Evolutionary conservation across 2,797 vertebrate genomes (phyloP).

Genomic region (Coregonus sp.): DNA sequence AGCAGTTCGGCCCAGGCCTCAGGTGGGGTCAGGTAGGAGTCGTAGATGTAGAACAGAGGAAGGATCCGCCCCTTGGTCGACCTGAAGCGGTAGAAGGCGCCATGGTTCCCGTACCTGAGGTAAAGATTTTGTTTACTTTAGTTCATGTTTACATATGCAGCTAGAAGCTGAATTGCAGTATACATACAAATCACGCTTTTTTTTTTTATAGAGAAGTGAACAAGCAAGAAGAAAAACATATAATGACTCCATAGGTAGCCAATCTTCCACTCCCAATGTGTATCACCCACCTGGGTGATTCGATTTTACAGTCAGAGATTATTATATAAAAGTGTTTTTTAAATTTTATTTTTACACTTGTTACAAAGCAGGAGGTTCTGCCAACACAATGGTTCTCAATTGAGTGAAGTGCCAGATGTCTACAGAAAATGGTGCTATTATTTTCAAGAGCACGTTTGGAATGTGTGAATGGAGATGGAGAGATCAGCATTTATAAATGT

Average conservation of each 20-base stretch:
- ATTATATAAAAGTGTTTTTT: too few species aligned
- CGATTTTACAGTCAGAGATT: neutral
- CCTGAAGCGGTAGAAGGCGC: constrained; percentile 84
- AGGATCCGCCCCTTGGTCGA: constrained; percentile 80
- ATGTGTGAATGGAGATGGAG: neutral
- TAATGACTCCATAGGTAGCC: neutral
- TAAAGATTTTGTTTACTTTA: neutral
- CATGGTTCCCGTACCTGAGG: constrained; percentile 83
- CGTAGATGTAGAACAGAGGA: constrained; percentile 88
- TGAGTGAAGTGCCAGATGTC: neutral
- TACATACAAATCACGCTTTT: neutral
- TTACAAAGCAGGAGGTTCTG: neutral
- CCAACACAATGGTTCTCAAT: neutral
- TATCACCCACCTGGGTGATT: too few species aligned
- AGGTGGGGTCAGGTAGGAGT: constrained; percentile 84
- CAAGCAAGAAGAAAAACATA: neutral
- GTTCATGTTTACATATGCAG: neutral
- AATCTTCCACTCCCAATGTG: neutral
- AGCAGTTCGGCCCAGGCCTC: constrained; percentile 86
- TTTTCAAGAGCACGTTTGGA: neutral
- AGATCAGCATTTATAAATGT: neutral
- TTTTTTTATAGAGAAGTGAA: neutral
- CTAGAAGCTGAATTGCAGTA: neutral
- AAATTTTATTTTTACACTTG: neutral
- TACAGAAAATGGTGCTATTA: neutral